A percentile compares a stretch with the other conserved stretches of the same genome.
phyloP scores from a whole-genome alignment of 2,888 invertebrate genomes.

The Cloeon dipterum region DNA sequence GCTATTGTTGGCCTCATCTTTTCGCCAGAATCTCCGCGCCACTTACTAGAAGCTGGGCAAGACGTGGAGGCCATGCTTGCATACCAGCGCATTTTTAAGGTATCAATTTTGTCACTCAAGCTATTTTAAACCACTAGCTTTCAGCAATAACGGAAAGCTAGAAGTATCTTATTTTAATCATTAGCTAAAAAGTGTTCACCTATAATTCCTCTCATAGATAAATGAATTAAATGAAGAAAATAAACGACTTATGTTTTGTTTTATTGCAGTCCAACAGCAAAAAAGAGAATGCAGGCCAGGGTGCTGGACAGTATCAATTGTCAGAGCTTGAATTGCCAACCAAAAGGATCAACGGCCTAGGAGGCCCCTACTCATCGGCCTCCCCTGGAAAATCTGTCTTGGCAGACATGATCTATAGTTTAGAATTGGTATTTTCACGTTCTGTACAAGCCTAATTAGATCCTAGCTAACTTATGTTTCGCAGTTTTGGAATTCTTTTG shows the following conservation, averaged over 20 bases:
- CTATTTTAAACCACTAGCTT: no score
- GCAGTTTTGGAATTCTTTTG: constrained; percentile 49
- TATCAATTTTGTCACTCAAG: neutral
- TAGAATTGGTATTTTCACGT: constrained; percentile 17
- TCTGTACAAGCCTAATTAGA: neutral
- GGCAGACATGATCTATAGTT: constrained; percentile 21
- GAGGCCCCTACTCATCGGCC: constrained; percentile 20
- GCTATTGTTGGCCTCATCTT: constrained; percentile 45
- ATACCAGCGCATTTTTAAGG: constrained; percentile 26
- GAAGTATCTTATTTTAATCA: no score
- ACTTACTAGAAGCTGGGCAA: constrained; percentile 43
- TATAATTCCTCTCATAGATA: no score
- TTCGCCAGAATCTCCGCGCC: constrained; percentile 52
- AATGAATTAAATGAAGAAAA: no score
- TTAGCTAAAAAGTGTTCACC: no score
- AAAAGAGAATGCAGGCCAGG: neutral
- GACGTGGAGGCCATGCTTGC: constrained; percentile 58
- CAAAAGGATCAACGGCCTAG: constrained; percentile 23
- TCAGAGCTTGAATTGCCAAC: constrained; percentile 47
- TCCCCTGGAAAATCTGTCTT: constrained; percentile 24
- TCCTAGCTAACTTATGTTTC: no score
- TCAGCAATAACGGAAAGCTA: no score
- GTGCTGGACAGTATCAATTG: constrained; percentile 27
- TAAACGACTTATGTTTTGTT: no score
- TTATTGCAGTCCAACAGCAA: constrained; percentile 18